Evolutionary conservation across 2,113 vertebrate genomes (phyloP).

Genomic region (Xenopus borealis): DNA sequence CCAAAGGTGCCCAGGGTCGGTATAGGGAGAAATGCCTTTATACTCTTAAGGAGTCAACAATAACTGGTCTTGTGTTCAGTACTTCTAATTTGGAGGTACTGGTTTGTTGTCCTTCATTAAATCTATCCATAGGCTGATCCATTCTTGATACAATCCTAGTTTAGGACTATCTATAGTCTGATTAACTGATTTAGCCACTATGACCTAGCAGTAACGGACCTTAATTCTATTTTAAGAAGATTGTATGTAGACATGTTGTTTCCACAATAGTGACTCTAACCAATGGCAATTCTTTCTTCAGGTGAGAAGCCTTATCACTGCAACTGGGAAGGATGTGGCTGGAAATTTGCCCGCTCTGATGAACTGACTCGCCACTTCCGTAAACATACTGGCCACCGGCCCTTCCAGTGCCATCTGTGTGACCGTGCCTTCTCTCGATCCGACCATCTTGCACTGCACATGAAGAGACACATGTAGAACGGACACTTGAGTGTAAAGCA

Average conservation of each 20-base stretch:
- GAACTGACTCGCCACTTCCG: constrained; percentile 92
- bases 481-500: constrained; percentile 8
- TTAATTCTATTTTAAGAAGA: no score
- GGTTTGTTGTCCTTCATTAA: no score
- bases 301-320: constrained; percentile 97
- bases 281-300: not conserved
- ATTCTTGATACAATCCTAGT: no score
- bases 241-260: not conserved
- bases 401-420: constrained; percentile 94
- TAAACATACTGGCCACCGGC: constrained; percentile 92
- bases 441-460: constrained; percentile 92
- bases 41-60: no score
- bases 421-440: constrained; percentile 92
- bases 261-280: not conserved
- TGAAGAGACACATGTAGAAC: constrained; percentile 89
- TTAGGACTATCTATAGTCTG: no score
- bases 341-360: constrained; percentile 93
- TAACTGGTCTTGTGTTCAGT: no score
- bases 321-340: constrained; percentile 93
- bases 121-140: no score
- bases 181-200: no score
- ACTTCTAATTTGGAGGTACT: no score
- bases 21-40: no score
- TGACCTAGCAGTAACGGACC: no score
- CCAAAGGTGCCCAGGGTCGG: no score